Conservation (phyloP, 2,888 invertebrate genomes). For the Cantharis lateralis region DNA sequence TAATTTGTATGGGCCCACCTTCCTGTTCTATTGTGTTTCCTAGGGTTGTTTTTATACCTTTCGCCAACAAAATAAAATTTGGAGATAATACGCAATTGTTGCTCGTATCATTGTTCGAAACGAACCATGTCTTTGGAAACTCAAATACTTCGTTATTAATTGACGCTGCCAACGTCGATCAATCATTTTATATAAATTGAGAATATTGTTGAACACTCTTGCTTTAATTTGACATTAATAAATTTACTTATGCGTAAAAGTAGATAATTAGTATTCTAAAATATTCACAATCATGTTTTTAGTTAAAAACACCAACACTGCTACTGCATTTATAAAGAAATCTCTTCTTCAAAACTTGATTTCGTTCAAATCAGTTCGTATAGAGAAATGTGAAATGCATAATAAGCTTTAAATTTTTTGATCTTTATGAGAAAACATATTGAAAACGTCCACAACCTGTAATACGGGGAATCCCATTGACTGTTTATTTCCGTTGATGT, state of each 20-base stretch:
- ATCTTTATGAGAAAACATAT: too few relatives aligned
- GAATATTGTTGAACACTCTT: conserved; percentile 2
- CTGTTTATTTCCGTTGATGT: too few relatives aligned
- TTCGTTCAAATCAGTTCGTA: neutral
- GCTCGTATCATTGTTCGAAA: neutral
- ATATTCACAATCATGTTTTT: neutral
- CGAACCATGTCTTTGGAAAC: neutral
- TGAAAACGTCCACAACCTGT: too few relatives aligned
- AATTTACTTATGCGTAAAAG: conserved; percentile 22
- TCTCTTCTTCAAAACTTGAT: neutral
- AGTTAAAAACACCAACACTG: neutral
- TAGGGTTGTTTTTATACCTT: neutral
- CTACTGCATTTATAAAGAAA: neutral
- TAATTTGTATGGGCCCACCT: neutral
- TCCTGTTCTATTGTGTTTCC: neutral
- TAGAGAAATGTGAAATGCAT: neutral
- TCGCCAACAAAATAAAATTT: neutral
- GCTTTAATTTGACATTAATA: conserved; percentile 1
- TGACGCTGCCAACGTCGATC: conserved; percentile 1
- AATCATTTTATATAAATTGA: conserved; percentile 9
- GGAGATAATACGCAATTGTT: neutral
- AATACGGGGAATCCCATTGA: too few relatives aligned
- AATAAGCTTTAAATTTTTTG: neutral
- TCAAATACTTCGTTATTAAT: conserved; percentile 2
- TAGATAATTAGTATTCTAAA: neutral